Evolutionary conservation across 2,888 invertebrate species (phyloP).

Genomic region (Pilophorus perplexus): DNA sequence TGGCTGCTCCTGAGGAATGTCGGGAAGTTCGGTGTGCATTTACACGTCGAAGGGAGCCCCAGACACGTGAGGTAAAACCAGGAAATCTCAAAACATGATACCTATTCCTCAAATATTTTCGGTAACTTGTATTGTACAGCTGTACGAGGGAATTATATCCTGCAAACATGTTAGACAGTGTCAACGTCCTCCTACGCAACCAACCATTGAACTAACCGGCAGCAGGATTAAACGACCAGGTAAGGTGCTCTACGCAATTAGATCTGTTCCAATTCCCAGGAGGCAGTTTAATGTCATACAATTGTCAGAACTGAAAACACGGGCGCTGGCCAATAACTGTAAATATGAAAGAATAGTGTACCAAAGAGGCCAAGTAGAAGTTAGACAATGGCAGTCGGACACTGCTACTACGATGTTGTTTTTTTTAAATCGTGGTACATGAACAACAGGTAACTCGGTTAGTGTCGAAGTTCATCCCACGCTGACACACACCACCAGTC

Average conservation of each 20-base stretch:
- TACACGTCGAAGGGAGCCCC: background rate
- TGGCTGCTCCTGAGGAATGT: conserved; percentile 20
- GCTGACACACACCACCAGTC: too few species aligned
- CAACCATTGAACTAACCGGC: too few species aligned
- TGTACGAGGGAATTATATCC: too few species aligned
- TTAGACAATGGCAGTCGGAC: conserved; percentile 1
- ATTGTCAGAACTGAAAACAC: background rate
- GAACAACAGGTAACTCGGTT: too few species aligned
- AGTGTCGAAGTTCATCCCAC: too few species aligned
- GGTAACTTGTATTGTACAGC: too few species aligned
- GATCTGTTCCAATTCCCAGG: conserved; percentile 18
- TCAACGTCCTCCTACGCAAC: too few species aligned
- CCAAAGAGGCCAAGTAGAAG: conserved; percentile 1
- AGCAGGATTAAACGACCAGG: too few species aligned
- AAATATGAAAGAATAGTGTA: background rate
- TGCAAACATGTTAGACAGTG: too few species aligned
- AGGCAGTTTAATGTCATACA: conserved; percentile 11
- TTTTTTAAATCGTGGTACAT: conserved; percentile 13
- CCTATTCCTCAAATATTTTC: too few species aligned
- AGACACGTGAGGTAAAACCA: too few species aligned
- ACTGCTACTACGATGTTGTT: background rate
- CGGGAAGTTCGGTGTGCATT: conserved; percentile 9
- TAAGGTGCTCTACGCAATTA: conserved; percentile 13
- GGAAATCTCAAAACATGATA: too few species aligned
- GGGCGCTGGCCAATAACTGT: background rate